Conservation (phyloP, 2,888 invertebrate genomes). For the Graphium colonna region DNA sequence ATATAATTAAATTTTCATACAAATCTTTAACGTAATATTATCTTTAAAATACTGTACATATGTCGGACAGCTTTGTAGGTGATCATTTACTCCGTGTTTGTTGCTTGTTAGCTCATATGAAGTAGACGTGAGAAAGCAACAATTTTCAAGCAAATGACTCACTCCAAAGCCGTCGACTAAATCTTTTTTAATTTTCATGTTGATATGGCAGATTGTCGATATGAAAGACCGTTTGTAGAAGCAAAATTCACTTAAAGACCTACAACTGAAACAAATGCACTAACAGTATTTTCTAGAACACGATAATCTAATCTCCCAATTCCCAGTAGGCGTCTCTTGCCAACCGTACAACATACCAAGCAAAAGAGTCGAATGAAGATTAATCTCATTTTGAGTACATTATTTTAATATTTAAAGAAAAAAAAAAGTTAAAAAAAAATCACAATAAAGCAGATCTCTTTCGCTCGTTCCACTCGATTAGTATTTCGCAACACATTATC, state of each 20-base stretch:
- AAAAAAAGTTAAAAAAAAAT: constrained; percentile 49
- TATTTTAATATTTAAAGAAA: constrained; percentile 42
- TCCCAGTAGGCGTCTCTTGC: constrained; percentile 46
- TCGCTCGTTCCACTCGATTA: constrained; percentile 39
- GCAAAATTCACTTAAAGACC: constrained; percentile 57
- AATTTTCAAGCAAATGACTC: constrained; percentile 51
- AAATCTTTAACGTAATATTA: constrained; percentile 89
- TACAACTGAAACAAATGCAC: constrained; percentile 68
- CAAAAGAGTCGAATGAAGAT: constrained; percentile 52
- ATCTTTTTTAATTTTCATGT: constrained; percentile 74
- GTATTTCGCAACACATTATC: constrained; percentile 23
- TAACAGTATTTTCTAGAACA: constrained; percentile 65
- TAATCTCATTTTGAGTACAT: constrained; percentile 76
- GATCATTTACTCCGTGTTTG: constrained; percentile 52
- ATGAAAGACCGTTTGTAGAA: constrained; percentile 74
- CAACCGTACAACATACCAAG: constrained; percentile 48
- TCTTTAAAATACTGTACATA: constrained; percentile 89
- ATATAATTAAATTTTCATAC: constrained; percentile 87
- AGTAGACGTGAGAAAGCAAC: constrained; percentile 23
- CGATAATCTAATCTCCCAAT: constrained; percentile 39
- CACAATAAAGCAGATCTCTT: constrained; percentile 72
- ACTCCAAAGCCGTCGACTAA: constrained; percentile 61
- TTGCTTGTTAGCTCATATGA: constrained; percentile 18
- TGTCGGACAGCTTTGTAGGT: constrained; percentile 59
- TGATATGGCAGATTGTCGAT: constrained; percentile 86